These are phyloP conservation scores for Diarsia rubi DNA, from an alignment of 2,888 invertebrate species.

Conservation along the genomic window DNA sequence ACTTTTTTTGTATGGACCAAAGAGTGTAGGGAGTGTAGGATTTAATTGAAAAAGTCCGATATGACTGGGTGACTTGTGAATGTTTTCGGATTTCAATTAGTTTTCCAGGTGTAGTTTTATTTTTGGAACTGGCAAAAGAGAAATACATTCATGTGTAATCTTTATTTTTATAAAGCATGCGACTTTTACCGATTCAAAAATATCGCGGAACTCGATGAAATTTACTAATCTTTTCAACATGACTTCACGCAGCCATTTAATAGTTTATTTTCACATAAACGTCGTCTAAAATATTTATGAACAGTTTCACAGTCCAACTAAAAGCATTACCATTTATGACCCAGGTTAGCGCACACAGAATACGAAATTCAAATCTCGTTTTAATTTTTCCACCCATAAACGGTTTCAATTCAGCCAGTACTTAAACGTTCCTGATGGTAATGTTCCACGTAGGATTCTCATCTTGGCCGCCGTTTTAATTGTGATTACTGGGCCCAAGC, in stretches of 20 bases:
- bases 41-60: constrained; percentile 59
- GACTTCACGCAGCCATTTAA: not conserved
- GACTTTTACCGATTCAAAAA: not conserved
- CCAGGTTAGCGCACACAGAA: constrained; percentile 63
- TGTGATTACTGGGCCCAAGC: constrained; percentile 72
- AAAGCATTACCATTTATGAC: constrained; percentile 68
- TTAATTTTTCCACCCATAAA: constrained; percentile 75
- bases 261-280: constrained; percentile 3
- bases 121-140: not conserved
- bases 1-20: constrained; percentile 43
- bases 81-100: constrained; percentile 13
- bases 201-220: not conserved
- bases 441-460: constrained; percentile 69
- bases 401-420: constrained; percentile 75
- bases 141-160: not conserved
- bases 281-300: constrained; percentile 30
- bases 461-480: constrained; percentile 73
- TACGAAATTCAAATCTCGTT: constrained; percentile 71
- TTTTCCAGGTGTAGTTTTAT: constrained; percentile 19
- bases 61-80: constrained; percentile 44
- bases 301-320: constrained; percentile 22
- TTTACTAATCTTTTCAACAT: not conserved
- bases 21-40: constrained; percentile 43
- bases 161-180: not conserved
- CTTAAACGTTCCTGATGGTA: constrained; percentile 71